Base-by-base conservation (phyloP, 2,888 invertebrate species). In the Charanyca ferruginea region DNA sequence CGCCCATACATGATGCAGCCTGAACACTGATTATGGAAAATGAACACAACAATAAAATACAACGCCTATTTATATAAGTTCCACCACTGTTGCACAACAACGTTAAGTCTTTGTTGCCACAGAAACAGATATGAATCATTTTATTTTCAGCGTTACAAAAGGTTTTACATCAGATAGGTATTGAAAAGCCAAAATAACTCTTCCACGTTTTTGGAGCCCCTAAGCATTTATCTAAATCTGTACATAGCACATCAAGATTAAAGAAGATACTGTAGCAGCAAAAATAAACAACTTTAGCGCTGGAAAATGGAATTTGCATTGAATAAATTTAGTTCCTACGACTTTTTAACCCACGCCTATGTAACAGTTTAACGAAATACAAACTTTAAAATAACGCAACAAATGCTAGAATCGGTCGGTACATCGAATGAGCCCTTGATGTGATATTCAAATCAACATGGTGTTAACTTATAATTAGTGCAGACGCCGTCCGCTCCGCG, bases 261-360 rank as follows among this genome's bases (percentile, higher is more conserved):
- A 69, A 78, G 42, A 66, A 79, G 18, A 59, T 71, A 65, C 44
- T 47, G 38, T 62, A 60, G 62, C 71, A 55, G 65, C 66, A 77
- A 73, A 73, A 69, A 76, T 74, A 80, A 78, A 81, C 60, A 67
- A 49, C 38, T 65, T 59, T 23, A 60, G 49, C 41, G 48, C 60
- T 66, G 63, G 32, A 66, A 73, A 69, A 66, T 41, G 42, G 54
- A 69, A 71, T 71, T 68, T 63, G 58, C 66, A 63, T 66, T 49
- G 13, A 60, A 70, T 74, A 74, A 65, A 76, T 77, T 66, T 79
- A 61, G 62, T 69, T 63, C 49, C 49, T 52, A 69, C 64, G 35
- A 62, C 22, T 65, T 64, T 54, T 52, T 66, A 55, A 48, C 62
- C 53, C 66, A 64, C 68, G 66, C 68, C 23, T n/a, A 54, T 42